These are phyloP conservation scores for Thereva unica DNA, from an alignment of 2,888 invertebrate species.

Conservation along the genomic window DNA sequence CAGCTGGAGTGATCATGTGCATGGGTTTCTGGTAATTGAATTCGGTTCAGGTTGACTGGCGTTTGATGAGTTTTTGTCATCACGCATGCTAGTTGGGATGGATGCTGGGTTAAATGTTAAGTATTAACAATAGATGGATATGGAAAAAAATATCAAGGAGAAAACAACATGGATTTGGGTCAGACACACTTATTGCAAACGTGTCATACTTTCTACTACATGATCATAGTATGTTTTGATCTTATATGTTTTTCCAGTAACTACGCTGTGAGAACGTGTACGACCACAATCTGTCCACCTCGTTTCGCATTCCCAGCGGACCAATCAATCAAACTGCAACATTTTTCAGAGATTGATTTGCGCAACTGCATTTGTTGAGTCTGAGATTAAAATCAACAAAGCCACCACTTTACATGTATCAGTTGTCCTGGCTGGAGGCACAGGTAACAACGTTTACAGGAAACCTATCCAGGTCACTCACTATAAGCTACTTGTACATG, in stretches of 20 bases:
- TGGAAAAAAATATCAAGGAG: no score
- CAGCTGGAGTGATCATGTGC: constrained; percentile 20
- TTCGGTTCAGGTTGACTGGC: constrained; percentile 26
- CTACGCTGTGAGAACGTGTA: constrained; percentile 4
- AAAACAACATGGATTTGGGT: no score
- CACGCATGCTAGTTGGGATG: not conserved
- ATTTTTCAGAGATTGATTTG: constrained; percentile 32
- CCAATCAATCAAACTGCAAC: constrained; percentile 30
- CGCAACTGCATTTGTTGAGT: constrained; percentile 27
- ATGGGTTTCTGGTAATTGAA: constrained; percentile 20
- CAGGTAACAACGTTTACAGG: constrained; percentile 15
- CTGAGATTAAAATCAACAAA: constrained; percentile 30
- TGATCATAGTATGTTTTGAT: not conserved
- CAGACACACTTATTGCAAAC: no score
- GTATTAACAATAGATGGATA: no score
- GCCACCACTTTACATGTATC: not conserved
- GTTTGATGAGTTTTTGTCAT: constrained; percentile 14
- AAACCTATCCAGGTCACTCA: constrained; percentile 22
- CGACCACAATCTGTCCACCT: constrained; percentile 22
- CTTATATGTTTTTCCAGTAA: not conserved
- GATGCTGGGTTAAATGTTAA: no score
- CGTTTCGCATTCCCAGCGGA: constrained; percentile 23
- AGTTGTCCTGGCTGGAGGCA: not conserved
- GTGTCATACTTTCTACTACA: no score
- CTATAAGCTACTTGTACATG: constrained; percentile 28